Percentiles rank a stretch among this genome's conserved stretches.
phyloP scores from a whole-genome alignment of 2,113 vertebrate species.

The Xenotilapia longispinis region DNA sequence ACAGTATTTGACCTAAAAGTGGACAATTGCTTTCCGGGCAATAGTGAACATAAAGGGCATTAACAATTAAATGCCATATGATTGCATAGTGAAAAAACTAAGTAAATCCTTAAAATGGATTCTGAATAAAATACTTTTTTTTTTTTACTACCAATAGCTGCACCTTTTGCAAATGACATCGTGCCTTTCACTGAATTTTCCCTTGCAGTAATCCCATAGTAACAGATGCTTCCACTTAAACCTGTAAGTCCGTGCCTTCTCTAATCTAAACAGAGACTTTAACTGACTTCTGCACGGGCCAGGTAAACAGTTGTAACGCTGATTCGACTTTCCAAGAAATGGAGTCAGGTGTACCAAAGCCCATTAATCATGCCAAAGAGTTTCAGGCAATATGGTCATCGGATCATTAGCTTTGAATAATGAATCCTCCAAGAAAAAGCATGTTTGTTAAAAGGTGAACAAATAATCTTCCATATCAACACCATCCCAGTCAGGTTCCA shows the following conservation, averaged over 20 bases:
- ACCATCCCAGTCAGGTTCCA: neutral
- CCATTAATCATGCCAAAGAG: neutral
- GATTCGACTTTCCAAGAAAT: conserved; percentile 30
- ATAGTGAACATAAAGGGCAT: neutral
- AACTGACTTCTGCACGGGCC: neutral
- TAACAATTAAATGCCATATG: neutral
- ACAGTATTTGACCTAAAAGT: neutral
- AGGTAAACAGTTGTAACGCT: conserved; percentile 17
- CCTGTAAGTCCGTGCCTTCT: conserved; percentile 22
- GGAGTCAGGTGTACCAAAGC: neutral
- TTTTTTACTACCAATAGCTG: neutral
- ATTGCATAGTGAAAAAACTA: neutral
- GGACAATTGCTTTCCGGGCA: neutral
- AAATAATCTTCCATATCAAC: neutral
- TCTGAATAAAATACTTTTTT: neutral
- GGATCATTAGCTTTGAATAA: neutral
- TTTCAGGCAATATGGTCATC: neutral
- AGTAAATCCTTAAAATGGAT: neutral
- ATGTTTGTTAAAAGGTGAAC: neutral
- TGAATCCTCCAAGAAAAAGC: neutral
- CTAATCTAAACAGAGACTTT: neutral
- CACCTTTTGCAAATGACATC: neutral
- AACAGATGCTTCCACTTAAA: conserved; percentile 70
- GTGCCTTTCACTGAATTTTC: conserved; percentile 57
- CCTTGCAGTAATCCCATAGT: conserved; percentile 58